Evolutionary conservation across 2,113 vertebrate genomes (phyloP), one percentile per base, ranked within the genome.

Genomic region (Crocuta crocuta): DNA sequence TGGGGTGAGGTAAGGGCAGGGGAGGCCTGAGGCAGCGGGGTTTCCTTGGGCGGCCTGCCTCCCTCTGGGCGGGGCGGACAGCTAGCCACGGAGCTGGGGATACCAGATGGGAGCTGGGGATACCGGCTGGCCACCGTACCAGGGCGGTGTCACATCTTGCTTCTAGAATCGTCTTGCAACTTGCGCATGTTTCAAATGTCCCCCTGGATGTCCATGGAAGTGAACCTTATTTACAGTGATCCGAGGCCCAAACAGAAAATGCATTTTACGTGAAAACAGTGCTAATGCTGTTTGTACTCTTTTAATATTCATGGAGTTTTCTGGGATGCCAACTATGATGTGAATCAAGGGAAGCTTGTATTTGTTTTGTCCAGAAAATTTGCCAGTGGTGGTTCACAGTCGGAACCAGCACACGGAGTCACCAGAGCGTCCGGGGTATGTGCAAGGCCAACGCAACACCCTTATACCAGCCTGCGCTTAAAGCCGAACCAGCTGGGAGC

Each of bases 111-210:
- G 24, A 4, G 21, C 35, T n/a, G 50, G 21, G 31, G 23, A 28
- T 28, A 45, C 63, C 17, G 0, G 21, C 4, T 17, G 19, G 8
- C 58, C 48, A 3, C 19, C 4, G 0, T 0, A 15, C 55, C 4
- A 5, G 48, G 31, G 10, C 10, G 31, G 48, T 58, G 35, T 45
- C 48, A 39, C 15, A 0, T 19, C 33, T 0, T 16, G 17, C 23
- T 61, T 61, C 58, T 61, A 35, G 81, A 66, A 7, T 61, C 26
- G 33, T 63, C 17, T 91, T 48, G 2, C 33, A 17, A 76, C 35
- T 68, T 66, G 63, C 7, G 28, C 21, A 28, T 8, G 10, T 48
- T 80, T 68, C 33, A 8, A 50, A 7, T 8, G 43, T 80, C n/a
- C 43, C 66, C 4, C 11, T 21, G 39, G 39, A 48, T 0, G 2